Evolutionary conservation across 2,113 vertebrate species (phyloP).

Genomic region (Paradisaea rubra): DNA sequence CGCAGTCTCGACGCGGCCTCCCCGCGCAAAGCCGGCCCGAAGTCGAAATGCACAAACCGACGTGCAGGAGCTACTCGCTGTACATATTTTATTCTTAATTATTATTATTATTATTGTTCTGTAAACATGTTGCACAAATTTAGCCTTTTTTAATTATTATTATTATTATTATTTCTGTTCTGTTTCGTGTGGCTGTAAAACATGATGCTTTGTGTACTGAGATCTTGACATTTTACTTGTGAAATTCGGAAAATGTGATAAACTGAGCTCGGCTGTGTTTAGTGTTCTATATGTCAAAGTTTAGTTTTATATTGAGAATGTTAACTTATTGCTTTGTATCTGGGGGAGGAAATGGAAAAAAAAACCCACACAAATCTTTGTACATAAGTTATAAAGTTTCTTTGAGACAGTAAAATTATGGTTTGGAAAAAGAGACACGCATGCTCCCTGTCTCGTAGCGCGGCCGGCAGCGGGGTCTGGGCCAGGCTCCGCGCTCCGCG

Average conservation of each 20-base stretch:
- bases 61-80: slow-evolving; percentile 64
- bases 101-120: slow-evolving; percentile 68
- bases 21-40: slow-evolving; percentile 54
- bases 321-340: slow-evolving; percentile 98
- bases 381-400: slow-evolving; percentile 93
- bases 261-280: slow-evolving; percentile 83
- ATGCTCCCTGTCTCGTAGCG: neutral
- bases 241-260: slow-evolving; percentile 81
- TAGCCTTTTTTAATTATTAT: slow-evolving; percentile 58
- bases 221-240: slow-evolving; percentile 83
- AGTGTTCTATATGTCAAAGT: slow-evolving; percentile 91
- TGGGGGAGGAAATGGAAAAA: slow-evolving; percentile 32
- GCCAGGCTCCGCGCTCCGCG: neutral
- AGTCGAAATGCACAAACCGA: slow-evolving; percentile 65
- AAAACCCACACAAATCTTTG: slow-evolving; percentile 73
- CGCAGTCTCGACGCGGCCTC: neutral
- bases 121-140: slow-evolving; percentile 83
- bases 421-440: slow-evolving; percentile 79
- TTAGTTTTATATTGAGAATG: slow-evolving; percentile 98
- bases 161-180: slow-evolving; percentile 45
- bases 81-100: slow-evolving; percentile 76
- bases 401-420: slow-evolving; percentile 94
- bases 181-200: slow-evolving; percentile 85
- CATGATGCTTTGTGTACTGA: slow-evolving; percentile 89
- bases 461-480: neutral